These are phyloP conservation scores for Harpegnathos saltator DNA, from an alignment of 1,140 invertebrate genomes.

Conservation along the genomic window DNA sequence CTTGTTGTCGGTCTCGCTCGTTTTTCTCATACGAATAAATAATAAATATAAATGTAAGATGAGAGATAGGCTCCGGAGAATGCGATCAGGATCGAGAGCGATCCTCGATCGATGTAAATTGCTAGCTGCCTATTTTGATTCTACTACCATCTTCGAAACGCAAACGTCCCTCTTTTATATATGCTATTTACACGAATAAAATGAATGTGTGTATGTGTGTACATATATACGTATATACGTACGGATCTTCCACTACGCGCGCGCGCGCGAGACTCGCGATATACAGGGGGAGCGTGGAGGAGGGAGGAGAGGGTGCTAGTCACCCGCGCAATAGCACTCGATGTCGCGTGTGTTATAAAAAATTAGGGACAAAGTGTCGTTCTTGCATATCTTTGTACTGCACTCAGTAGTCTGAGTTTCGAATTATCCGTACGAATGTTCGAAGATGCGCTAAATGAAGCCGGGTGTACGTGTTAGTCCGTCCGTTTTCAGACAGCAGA, in stretches of 20 bases:
- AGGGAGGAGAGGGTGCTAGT: constrained; percentile 57
- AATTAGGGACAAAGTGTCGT: constrained; percentile 82
- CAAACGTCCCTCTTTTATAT: constrained; percentile 67
- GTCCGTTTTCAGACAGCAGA: constrained; percentile 49
- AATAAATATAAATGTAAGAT: constrained; percentile 83
- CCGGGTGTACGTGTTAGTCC: constrained; percentile 67
- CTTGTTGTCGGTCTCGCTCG: constrained; percentile 75
- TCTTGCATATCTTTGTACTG: constrained; percentile 82
- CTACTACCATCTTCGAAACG: constrained; percentile 72
- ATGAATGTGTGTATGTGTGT: no score
- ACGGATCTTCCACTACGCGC: constrained; percentile 45
- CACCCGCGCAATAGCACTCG: constrained; percentile 70
- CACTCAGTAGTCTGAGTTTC: constrained; percentile 75
- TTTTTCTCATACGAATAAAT: constrained; percentile 83
- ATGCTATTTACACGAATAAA: constrained; percentile 82
- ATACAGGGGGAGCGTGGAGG: constrained; percentile 39
- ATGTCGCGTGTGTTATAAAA: constrained; percentile 78
- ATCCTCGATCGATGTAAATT: constrained; percentile 64
- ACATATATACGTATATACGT: constrained; percentile 63
- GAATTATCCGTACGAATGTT: constrained; percentile 70
- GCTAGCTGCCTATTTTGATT: constrained; percentile 73
- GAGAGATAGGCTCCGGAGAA: constrained; percentile 70
- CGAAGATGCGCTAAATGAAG: constrained; percentile 66
- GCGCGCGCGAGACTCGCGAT: constrained; percentile 51
- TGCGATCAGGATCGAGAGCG: constrained; percentile 70